phyloP scores from a whole-genome alignment of 2,113 vertebrate species.

The Amazona vittata region DNA sequence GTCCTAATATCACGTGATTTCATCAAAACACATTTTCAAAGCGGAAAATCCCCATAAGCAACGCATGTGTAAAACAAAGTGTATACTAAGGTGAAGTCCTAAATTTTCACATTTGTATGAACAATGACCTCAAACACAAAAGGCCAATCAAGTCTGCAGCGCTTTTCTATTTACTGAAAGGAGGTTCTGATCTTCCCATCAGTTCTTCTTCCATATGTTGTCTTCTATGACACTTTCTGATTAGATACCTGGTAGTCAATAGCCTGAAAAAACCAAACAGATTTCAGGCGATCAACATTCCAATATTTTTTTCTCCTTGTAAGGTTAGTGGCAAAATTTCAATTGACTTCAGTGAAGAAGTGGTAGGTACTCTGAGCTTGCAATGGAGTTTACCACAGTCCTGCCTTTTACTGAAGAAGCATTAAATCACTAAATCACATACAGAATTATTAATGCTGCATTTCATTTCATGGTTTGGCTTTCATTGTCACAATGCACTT shows the following conservation, averaged over 20 bases:
- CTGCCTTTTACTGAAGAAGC: background rate
- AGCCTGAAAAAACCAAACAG: background rate
- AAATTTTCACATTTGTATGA: accelerated
- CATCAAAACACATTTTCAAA: background rate
- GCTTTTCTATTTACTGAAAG: background rate
- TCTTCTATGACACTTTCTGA: background rate
- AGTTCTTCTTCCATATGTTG: background rate
- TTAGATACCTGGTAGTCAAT: background rate
- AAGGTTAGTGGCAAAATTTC: background rate
- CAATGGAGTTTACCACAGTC: accelerated
- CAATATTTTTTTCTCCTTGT: background rate
- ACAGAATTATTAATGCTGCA: background rate
- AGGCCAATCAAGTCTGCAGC: background rate
- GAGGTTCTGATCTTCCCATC: background rate
- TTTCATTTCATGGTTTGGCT: background rate
- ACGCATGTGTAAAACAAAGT: accelerated
- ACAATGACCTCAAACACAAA: background rate
- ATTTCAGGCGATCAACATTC: background rate
- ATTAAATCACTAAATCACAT: background rate
- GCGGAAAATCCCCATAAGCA: background rate
- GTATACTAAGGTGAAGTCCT: background rate
- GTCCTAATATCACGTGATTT: accelerated
- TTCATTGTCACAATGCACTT: background rate
- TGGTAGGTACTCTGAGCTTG: background rate
- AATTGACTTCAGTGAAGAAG: background rate